These are phyloP conservation scores for Merodon equestris DNA, from an alignment of 2,888 invertebrate species.

Conservation along the genomic window DNA sequence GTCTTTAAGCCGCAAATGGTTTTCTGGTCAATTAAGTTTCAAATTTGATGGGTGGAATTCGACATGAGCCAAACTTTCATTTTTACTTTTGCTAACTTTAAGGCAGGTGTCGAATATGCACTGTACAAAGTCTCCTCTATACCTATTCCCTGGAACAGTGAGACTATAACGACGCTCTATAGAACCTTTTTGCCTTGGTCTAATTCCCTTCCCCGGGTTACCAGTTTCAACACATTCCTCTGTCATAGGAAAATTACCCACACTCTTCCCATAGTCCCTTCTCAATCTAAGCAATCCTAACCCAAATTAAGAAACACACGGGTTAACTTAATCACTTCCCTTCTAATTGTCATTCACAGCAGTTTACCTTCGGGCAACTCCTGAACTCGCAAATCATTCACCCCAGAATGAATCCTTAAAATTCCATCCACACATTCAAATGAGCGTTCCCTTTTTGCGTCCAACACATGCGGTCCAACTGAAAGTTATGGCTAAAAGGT, in stretches of 20 bases:
- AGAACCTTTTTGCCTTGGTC: too few species aligned
- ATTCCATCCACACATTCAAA: conserved; percentile 9
- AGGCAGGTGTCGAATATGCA: too few species aligned
- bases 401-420: conserved; percentile 1
- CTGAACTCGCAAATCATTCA: background rate
- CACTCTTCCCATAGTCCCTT: background rate
- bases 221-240: too few species aligned
- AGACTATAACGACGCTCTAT: too few species aligned
- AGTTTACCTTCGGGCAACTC: conserved; percentile 6
- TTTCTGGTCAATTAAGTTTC: too few species aligned
- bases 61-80: too few species aligned
- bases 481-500: background rate
- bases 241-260: background rate
- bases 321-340: conserved; percentile 19
- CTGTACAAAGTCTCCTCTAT: too few species aligned
- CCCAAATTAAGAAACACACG: conserved; percentile 1
- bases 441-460: conserved; percentile 5
- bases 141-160: too few species aligned
- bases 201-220: too few species aligned
- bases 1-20: too few species aligned
- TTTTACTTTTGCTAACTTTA: too few species aligned
- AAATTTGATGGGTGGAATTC: too few species aligned
- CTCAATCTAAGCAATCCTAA: conserved; percentile 6
- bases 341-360: conserved; percentile 30
- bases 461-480: conserved; percentile 2